Percentiles rank a stretch among this genome's conserved stretches.
Conservation (phyloP, 2,888 invertebrate genomes). For the Acanthosoma haemorrhoidale region DNA sequence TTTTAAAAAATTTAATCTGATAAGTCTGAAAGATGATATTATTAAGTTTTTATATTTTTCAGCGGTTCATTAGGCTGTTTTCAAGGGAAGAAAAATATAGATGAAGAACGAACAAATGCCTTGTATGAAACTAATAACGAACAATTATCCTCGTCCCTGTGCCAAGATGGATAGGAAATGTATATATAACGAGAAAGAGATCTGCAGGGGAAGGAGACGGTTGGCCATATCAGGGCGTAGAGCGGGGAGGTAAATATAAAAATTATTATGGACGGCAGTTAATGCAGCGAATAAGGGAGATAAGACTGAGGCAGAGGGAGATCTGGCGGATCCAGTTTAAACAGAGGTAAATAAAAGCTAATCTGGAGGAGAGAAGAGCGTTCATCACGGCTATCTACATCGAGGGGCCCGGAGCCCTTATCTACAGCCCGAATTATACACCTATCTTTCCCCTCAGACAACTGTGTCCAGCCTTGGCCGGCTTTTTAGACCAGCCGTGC, state of each 20-base stretch:
- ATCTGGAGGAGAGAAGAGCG: constrained; percentile 11
- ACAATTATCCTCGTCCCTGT: too few species aligned
- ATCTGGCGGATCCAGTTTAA: constrained; percentile 6
- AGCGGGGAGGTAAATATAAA: constrained; percentile 20
- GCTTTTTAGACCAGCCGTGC: background rate
- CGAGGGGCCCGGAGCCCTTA: background rate
- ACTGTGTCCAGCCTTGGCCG: background rate
- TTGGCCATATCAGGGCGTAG: too few species aligned
- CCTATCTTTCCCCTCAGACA: constrained; percentile 1
- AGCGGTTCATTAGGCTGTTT: too few species aligned
- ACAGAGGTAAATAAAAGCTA: constrained; percentile 25
- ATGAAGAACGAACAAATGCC: too few species aligned
- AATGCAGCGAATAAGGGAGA: constrained; percentile 19
- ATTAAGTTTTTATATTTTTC: too few species aligned
- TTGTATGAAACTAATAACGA: too few species aligned
- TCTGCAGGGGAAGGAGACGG: constrained; percentile 9
- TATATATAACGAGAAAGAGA: constrained; percentile 11
- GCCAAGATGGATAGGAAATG: constrained; percentile 8
- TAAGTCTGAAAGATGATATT: too few species aligned
- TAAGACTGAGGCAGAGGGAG: background rate
- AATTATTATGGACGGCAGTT: constrained; percentile 24
- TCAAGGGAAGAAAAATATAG: too few species aligned
- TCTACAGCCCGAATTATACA: background rate
- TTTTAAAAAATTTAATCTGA: too few species aligned
- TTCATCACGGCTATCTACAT: constrained; percentile 11